Evolutionary conservation across 1,140 invertebrate genomes (phyloP).

Genomic region (Philotrypesis tridentata): DNA sequence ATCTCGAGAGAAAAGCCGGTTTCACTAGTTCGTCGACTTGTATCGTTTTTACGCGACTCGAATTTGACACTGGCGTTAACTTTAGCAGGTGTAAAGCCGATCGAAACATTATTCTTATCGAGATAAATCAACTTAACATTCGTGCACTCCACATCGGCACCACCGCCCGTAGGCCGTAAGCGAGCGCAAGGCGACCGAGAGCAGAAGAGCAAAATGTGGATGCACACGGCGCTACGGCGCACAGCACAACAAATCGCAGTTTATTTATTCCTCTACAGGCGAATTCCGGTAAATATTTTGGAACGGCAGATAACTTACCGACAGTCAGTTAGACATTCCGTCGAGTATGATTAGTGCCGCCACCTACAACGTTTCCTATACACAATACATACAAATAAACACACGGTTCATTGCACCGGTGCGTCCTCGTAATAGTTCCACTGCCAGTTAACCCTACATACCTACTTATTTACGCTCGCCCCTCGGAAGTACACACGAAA

Average conservation of each 20-base stretch:
- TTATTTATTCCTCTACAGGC: neutral
- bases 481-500: neutral
- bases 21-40: neutral
- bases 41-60: neutral
- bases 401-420: no score
- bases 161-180: no score
- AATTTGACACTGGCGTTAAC: neutral
- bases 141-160: neutral
- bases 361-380: no score
- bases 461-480: no score
- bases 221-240: no score
- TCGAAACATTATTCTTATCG: constrained; percentile 27
- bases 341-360: no score
- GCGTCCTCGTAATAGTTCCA: no score
- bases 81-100: neutral
- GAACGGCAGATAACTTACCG: neutral
- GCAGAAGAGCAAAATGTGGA: neutral
- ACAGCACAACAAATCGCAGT: no score
- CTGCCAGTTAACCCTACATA: no score
- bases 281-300: neutral
- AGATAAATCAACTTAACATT: neutral
- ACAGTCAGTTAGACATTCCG: neutral
- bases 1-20: constrained; percentile 37
- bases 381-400: no score
- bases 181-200: neutral